A percentile compares a stretch with the other conserved stretches of the same genome.
phyloP scores from a whole-genome alignment of 2,797 vertebrate species.

The Meda fulgida region DNA sequence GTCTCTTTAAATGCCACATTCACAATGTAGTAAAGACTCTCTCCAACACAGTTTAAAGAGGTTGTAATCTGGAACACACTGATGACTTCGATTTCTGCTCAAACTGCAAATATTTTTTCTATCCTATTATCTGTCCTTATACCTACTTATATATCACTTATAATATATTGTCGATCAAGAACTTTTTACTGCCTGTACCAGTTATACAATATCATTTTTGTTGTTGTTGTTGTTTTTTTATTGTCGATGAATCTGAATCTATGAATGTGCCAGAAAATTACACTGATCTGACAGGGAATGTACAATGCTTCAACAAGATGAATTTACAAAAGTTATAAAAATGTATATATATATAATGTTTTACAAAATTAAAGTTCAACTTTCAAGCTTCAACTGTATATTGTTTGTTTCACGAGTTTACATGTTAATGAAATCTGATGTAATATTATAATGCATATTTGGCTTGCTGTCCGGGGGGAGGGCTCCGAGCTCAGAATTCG shows the following conservation, averaged over 20 bases:
- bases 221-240: background rate
- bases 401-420: too few relatives aligned
- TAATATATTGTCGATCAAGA: background rate
- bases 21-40: background rate
- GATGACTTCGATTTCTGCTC: background rate
- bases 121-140: background rate
- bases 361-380: background rate
- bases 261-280: conserved; percentile 14
- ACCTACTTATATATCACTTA: background rate
- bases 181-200: background rate
- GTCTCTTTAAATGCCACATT: conserved; percentile 33
- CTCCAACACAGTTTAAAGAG: background rate
- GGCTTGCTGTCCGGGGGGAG: too few relatives aligned
- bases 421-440: too few relatives aligned
- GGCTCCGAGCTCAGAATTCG: too few relatives aligned
- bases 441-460: too few relatives aligned
- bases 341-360: background rate
- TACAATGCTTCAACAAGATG: background rate
- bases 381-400: background rate
- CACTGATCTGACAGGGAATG: background rate
- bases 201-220: background rate
- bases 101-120: background rate
- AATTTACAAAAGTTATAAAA: background rate
- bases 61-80: background rate
- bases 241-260: background rate